These are phyloP conservation scores for Proales similis DNA, from an alignment of 1,140 invertebrate genomes.

Conservation along the genomic window DNA sequence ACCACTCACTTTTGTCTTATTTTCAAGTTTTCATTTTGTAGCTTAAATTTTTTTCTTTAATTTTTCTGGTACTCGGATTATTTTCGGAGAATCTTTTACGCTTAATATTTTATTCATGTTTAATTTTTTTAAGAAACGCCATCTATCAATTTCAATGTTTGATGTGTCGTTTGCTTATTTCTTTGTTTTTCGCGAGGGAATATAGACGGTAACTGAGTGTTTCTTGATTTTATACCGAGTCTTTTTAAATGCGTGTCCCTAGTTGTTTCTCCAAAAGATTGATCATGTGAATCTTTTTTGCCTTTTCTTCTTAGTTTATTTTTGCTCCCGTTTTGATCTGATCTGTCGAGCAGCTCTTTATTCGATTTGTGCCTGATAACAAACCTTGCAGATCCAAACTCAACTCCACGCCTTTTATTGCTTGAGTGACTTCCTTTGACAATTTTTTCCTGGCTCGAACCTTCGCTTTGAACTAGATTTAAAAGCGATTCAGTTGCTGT, in stretches of 20 bases:
- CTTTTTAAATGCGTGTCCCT: neutral
- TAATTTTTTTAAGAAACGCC: too few relatives aligned
- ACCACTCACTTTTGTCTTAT: too few relatives aligned
- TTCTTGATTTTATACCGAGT: neutral
- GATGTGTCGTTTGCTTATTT: too few relatives aligned
- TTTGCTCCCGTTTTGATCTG: neutral
- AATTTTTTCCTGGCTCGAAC: neutral
- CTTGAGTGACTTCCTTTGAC: too few relatives aligned
- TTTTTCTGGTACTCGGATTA: too few relatives aligned
- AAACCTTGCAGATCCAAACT: conserved; percentile 24
- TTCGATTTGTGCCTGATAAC: conserved; percentile 28
- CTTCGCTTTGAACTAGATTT: neutral
- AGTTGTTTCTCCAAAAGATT: neutral
- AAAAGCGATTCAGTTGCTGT: neutral
- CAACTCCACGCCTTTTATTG: neutral
- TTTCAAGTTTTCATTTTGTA: too few relatives aligned
- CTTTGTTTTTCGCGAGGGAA: too few relatives aligned
- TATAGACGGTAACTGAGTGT: conserved; percentile 34
- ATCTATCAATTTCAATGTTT: too few relatives aligned
- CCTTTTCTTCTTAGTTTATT: conserved; percentile 5
- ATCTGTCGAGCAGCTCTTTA: neutral
- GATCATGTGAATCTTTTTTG: neutral
- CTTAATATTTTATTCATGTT: too few relatives aligned
- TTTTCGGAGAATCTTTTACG: too few relatives aligned
- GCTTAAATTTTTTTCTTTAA: too few relatives aligned